A percentile compares a stretch with the other conserved stretches of the same genome.
These are phyloP conservation scores for Zophobas morio DNA, from an alignment of 1,140 invertebrate species.

Conservation along the genomic window DNA sequence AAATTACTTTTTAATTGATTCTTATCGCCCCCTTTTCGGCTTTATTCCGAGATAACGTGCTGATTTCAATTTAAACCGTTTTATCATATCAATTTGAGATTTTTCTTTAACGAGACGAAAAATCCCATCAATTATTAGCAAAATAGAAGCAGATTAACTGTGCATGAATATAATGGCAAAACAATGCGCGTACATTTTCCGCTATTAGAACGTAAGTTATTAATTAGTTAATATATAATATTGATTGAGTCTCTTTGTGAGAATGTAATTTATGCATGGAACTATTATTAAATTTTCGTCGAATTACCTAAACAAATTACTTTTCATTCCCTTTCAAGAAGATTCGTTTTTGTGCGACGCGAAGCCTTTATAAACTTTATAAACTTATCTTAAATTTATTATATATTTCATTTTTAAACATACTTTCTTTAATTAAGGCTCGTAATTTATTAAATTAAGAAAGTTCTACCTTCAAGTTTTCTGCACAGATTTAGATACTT, in stretches of 20 bases:
- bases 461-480: neutral
- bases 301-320: conserved; percentile 46
- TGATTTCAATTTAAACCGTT: conserved; percentile 38
- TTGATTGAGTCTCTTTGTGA: conserved; percentile 41
- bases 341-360: conserved; percentile 19
- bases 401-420: conserved; percentile 33
- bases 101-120: conserved; percentile 16
- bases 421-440: conserved; percentile 32
- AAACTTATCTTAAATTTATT: conserved; percentile 42
- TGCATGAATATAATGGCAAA: conserved; percentile 26
- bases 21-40: conserved; percentile 44
- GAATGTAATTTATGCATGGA: conserved; percentile 44
- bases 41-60: conserved; percentile 43
- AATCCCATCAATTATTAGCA: neutral
- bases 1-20: conserved; percentile 50
- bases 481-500: neutral
- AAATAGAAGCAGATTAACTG: neutral
- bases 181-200: conserved; percentile 25
- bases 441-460: conserved; percentile 30
- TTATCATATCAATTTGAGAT: conserved; percentile 10
- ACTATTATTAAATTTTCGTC: conserved; percentile 45
- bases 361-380: conserved; percentile 19
- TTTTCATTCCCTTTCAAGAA: conserved; percentile 41
- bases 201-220: conserved; percentile 28
- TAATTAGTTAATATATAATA: conserved; percentile 42